Evolutionary conservation across 2,888 invertebrate species (phyloP).

Genomic region (Rhagonycha lutea): DNA sequence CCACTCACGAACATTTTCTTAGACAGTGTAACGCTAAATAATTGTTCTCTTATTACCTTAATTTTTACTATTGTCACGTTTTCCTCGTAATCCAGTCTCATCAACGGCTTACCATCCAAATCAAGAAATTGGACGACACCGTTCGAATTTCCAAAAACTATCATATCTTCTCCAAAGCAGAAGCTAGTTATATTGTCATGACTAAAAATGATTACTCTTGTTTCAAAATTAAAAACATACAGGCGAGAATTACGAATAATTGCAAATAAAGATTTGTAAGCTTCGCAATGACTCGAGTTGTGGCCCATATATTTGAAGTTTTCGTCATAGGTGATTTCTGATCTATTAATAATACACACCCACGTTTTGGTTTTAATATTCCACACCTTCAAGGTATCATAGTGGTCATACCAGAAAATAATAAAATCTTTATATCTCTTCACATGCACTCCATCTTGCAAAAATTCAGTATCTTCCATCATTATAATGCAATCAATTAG

Average conservation of each 20-base stretch:
- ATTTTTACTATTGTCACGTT: background rate
- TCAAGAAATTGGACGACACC: background rate
- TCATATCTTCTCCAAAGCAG: background rate
- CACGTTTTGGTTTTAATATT: background rate
- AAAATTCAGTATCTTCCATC: no score
- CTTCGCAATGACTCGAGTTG: background rate
- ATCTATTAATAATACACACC: background rate
- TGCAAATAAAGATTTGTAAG: background rate
- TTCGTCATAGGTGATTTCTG: accelerated
- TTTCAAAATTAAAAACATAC: background rate
- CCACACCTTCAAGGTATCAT: background rate
- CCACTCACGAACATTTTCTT: background rate
- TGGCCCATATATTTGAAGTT: background rate
- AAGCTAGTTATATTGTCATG: background rate
- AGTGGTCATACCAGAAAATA: background rate
- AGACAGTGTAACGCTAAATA: background rate
- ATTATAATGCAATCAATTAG: background rate
- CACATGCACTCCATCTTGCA: no score
- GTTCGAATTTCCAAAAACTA: background rate
- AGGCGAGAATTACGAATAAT: background rate
- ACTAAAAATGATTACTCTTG: background rate
- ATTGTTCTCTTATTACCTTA: background rate
- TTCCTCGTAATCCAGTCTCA: background rate
- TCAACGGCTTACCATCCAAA: background rate
- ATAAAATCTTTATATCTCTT: background rate